Evolutionary conservation across 2,888 invertebrate species (phyloP).

Genomic region (Phragmatobia fuliginosa): DNA sequence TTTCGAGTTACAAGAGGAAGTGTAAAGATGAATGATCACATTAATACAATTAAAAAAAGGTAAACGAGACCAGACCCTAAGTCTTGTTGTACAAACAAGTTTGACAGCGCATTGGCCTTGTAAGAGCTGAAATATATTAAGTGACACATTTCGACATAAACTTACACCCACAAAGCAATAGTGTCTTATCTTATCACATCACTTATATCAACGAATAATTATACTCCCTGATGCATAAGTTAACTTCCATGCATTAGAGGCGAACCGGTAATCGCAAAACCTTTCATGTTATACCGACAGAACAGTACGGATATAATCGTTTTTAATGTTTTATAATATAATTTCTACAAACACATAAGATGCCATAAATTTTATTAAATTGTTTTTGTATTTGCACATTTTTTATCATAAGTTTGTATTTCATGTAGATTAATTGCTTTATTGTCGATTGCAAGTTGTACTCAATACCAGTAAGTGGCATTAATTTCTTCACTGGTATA

Average conservation of each 20-base stretch:
- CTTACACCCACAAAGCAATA: constrained; percentile 75
- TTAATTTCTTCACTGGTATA: neutral
- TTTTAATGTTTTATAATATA: neutral
- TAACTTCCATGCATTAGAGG: constrained; percentile 50
- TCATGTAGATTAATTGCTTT: neutral
- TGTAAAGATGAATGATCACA: neutral
- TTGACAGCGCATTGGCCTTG: constrained; percentile 74
- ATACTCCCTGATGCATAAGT: constrained; percentile 52
- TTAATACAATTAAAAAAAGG: neutral
- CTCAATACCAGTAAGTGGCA: neutral
- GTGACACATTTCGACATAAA: constrained; percentile 74
- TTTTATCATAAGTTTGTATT: neutral
- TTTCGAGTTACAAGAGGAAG: neutral
- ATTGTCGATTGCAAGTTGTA: neutral
- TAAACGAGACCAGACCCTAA: constrained; percentile 19
- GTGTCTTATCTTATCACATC: constrained; percentile 69
- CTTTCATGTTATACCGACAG: neutral
- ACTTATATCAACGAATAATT: constrained; percentile 66
- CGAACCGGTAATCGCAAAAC: neutral
- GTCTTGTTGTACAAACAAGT: constrained; percentile 67
- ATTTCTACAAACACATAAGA: neutral
- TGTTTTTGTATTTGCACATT: neutral
- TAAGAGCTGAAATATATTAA: constrained; percentile 63
- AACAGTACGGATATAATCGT: neutral
- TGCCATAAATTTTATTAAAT: neutral